Evolutionary conservation across 2,888 invertebrate species (phyloP).

Genomic region (Xanthorhoe designata): DNA sequence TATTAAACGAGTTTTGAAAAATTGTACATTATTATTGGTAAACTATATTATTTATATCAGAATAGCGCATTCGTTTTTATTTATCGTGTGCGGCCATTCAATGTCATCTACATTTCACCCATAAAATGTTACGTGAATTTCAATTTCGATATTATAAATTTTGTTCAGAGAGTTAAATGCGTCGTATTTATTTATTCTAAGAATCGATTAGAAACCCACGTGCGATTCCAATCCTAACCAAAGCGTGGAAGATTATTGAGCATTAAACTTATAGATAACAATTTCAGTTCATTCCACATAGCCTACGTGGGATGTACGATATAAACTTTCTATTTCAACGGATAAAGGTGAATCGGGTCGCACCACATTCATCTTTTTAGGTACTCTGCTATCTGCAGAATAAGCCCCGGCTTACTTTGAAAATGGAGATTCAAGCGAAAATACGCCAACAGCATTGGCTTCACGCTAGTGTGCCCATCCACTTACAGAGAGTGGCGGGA

Average conservation of each 20-base stretch:
- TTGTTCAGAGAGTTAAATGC: no score
- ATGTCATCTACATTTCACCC: no score
- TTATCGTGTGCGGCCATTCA: no score
- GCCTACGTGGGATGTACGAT: conserved; percentile 32
- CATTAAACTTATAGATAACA: background rate
- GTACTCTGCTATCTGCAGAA: conserved; percentile 59
- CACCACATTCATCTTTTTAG: conserved; percentile 67
- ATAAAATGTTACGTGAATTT: no score
- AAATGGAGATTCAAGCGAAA: conserved; percentile 61
- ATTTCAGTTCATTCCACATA: conserved; percentile 12
- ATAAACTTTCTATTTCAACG: conserved; percentile 57
- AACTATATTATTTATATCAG: no score
- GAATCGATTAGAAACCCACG: background rate
- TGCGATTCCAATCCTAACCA: background rate
- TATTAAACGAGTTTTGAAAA: no score
- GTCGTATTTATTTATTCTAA: background rate
- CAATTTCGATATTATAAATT: no score
- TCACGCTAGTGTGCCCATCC: conserved; percentile 45
- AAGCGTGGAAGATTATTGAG: background rate
- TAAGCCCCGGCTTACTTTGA: conserved; percentile 64
- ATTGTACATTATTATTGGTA: no score
- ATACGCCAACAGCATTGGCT: conserved; percentile 57
- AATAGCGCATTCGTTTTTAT: no score
- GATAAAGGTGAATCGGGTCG: conserved; percentile 61
- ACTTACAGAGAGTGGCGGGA: conserved; percentile 51